These are phyloP conservation scores for Syndactyla subalaris DNA, from an alignment of 2,797 vertebrate species.

Conservation along the genomic window DNA sequence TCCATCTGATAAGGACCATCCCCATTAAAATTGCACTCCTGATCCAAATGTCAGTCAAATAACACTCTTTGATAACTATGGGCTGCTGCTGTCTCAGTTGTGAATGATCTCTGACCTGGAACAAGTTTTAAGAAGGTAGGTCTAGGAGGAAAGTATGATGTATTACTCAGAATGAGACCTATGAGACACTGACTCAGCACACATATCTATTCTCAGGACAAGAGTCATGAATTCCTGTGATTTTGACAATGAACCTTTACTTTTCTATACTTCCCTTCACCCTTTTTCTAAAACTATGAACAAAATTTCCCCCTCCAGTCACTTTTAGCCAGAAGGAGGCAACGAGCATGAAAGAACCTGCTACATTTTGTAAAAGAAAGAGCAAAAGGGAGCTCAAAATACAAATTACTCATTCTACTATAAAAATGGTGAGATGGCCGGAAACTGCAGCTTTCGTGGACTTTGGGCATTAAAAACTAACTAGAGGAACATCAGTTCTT, in stretches of 20 bases:
- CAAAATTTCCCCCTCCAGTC: not conserved
- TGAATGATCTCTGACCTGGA: not conserved
- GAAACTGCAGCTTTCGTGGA: not conserved
- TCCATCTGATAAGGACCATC: not conserved
- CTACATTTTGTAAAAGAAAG: not conserved
- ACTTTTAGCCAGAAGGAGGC: not conserved
- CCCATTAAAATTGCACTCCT: not conserved
- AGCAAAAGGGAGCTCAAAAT: not conserved
- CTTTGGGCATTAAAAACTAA: not conserved
- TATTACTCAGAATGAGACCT: not conserved
- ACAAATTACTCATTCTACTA: not conserved
- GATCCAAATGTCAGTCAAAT: not conserved
- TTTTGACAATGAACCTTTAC: not conserved
- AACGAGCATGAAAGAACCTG: not conserved
- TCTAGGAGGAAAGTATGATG: not conserved
- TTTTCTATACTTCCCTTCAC: not conserved
- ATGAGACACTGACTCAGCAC: not conserved
- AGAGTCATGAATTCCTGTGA: not conserved
- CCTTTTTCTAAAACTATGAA: not conserved
- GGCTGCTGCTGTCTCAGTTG: not conserved
- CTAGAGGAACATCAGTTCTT: not conserved
- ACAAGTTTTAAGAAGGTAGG: not conserved
- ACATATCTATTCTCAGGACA: not conserved
- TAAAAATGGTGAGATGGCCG: not conserved
- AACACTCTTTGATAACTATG: not conserved